Evolutionary conservation across 2,888 invertebrate species (phyloP), one percentile per base, ranked within the genome.

Genomic region (Meiosimyza decipiens): DNA sequence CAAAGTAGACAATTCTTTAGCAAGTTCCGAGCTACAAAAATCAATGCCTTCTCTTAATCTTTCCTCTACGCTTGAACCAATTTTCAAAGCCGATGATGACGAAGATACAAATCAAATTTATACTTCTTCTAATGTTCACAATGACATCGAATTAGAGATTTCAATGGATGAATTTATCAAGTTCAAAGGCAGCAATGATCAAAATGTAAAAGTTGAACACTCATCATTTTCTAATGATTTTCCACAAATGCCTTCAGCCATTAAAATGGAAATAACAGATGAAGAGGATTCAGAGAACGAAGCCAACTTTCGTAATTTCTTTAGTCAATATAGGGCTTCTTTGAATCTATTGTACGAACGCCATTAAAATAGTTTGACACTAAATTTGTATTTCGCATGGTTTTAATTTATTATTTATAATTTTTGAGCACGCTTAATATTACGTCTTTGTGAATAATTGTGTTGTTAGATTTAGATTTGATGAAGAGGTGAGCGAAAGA

Each of bases 121-220:
- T 55, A 3, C 22, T 60, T 54, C 47, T 16, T 5, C 16, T 18
- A 15, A 3, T 18, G 47, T 50, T 22, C 6, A 54, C 40, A 69
- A 59, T 28, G 72, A 71, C 55, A 51, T 60, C 11, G 77, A 77
- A 11, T 67, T 75, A 7, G 79, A 80, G 12, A 77, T 81, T 28
- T 77, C 79, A 33, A 80, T 81, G 80, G 80, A 81, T 22, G 80
- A 80, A 22, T 80, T 80, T 71, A 76, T 81, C 1, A 80, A 75
- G 73, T 80, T 81, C 62, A 80, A 81, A 63, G 75, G 74, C 12
- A 73, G 73, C 33, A 69, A 74, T 40, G 66, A 40, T 1, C 28
- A 52, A 6, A 33, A 59, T 65, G 49, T n/a, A 2, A 60, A 62
- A 13, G 15, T 57, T 51, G 5, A 15, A 47, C 7, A 64, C 40